These are phyloP conservation scores for Manduca sexta DNA, from an alignment of 1,140 invertebrate species.

Conservation along the genomic window DNA sequence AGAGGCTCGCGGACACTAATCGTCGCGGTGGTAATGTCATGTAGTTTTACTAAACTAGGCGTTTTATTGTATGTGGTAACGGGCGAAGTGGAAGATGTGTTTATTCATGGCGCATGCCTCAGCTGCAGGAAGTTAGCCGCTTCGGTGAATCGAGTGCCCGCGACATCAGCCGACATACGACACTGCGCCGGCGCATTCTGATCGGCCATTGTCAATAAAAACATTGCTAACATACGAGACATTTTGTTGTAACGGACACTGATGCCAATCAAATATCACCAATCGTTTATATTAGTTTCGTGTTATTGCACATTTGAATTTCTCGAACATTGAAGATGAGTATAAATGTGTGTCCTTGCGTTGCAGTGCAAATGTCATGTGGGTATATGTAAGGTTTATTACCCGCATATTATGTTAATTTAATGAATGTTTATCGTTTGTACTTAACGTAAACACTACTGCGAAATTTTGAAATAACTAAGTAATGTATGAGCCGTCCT, in stretches of 20 bases:
- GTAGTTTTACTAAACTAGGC: slow-evolving; percentile 7
- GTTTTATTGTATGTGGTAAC: slow-evolving; percentile 10
- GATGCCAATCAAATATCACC: too few relatives aligned
- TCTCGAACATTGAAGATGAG: slow-evolving; percentile 12
- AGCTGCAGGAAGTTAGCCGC: slow-evolving; percentile 47
- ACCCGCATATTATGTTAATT: slow-evolving; percentile 61
- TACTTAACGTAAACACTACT: slow-evolving; percentile 24
- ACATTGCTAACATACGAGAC: background rate
- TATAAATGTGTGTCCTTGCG: slow-evolving; percentile 39
- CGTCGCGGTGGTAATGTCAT: background rate
- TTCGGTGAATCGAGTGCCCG: slow-evolving; percentile 48
- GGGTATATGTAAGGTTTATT: slow-evolving; percentile 49
- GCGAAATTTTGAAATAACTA: slow-evolving; percentile 25
- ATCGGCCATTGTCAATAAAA: slow-evolving; percentile 3
- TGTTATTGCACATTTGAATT: slow-evolving; percentile 18
- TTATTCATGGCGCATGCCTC: slow-evolving; percentile 48
- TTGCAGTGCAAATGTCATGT: slow-evolving; percentile 42
- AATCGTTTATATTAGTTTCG: too few relatives aligned
- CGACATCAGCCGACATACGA: slow-evolving; percentile 31
- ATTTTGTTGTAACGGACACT: too few relatives aligned
- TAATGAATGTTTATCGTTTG: slow-evolving; percentile 26
- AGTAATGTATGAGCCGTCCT: slow-evolving; percentile 1
- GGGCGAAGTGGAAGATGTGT: slow-evolving; percentile 26
- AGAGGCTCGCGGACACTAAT: too few relatives aligned
- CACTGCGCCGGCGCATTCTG: slow-evolving; percentile 4